Percentiles rank a stretch among this genome's conserved stretches.
These are phyloP conservation scores for Natrix natrix DNA, from an alignment of 2,797 vertebrate genomes.

Conservation along the genomic window DNA sequence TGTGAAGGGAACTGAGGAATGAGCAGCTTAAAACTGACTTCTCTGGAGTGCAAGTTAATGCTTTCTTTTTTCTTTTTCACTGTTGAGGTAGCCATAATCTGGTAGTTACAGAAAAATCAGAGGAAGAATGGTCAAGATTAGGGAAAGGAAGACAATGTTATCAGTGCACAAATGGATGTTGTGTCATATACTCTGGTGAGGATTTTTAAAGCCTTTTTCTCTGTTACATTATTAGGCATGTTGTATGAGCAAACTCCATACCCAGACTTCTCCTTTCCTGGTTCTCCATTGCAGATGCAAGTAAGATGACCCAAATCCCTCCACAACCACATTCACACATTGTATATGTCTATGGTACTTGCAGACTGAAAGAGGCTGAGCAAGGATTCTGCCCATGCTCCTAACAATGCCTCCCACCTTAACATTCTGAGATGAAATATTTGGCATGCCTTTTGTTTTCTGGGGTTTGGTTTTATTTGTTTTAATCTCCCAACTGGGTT, in stretches of 20 bases:
- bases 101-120: not conserved
- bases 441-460: not conserved
- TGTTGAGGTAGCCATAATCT: not conserved
- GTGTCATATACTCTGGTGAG: not conserved
- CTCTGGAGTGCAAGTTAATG: not conserved
- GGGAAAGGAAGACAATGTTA: not conserved
- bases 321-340: not conserved
- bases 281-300: not conserved
- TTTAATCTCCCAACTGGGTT: not conserved
- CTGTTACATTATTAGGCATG: not conserved
- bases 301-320: not conserved
- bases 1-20: conserved; percentile 51
- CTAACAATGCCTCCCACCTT: not conserved
- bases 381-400: not conserved
- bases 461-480: not conserved
- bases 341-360: not conserved
- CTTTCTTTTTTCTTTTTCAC: not conserved
- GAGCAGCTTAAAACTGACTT: not conserved
- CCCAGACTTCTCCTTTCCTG: not conserved
- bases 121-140: not conserved
- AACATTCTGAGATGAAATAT: not conserved
- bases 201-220: not conserved
- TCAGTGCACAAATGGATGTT: not conserved
- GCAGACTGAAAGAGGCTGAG: not conserved
- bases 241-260: not conserved